Evolutionary conservation across 2,797 vertebrate genomes (phyloP), one percentile per base, ranked within the genome.

Genomic region (Sebastes iracundus): DNA sequence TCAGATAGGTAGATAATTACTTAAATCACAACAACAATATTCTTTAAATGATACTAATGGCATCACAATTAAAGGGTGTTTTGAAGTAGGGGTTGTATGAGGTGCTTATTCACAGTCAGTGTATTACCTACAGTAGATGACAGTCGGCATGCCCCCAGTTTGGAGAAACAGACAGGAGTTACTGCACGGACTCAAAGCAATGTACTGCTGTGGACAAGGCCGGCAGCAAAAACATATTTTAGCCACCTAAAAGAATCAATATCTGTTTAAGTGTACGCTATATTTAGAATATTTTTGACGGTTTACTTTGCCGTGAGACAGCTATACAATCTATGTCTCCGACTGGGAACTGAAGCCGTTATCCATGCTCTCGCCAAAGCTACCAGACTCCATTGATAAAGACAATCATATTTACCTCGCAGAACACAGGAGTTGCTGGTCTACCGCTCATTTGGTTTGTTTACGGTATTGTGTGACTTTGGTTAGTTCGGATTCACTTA

Each of bases 91-190:
- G 46, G 18, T 52, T 52, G 7, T 52, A 52, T 20, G 46, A 52
- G 46, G 46, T 9, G 18, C 46, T 52, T 52, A 52, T 52, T n/a
- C 46, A 52, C 1, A 49, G 46, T 49, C 46, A 49, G 46, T 49
- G 18, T 49, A 20, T 49, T 49, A 49, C 46, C 18, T 49, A 49
- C 46, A n/a, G 46, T 9, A 52, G 46, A 49, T 49, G 16, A 46
- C 18, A 0, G 7, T 20, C 1, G 2, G 18, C 46, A 49, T 0
- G 46, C 46, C 46, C 7, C 46, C 46, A 20, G 46, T 49, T 49
- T 49, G 46, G 46, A 8, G 46, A 49, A 49, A 20, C 46, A 49
- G 16, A 18, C 42, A 9, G 7, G 46, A 49, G 18, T 52, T 52
- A 52, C 7, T 20, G 46, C 46, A 52, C 7, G 46, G 46, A 52